Base-by-base conservation (phyloP, 1,140 invertebrate species). In the Tetragnatha versicolor region DNA sequence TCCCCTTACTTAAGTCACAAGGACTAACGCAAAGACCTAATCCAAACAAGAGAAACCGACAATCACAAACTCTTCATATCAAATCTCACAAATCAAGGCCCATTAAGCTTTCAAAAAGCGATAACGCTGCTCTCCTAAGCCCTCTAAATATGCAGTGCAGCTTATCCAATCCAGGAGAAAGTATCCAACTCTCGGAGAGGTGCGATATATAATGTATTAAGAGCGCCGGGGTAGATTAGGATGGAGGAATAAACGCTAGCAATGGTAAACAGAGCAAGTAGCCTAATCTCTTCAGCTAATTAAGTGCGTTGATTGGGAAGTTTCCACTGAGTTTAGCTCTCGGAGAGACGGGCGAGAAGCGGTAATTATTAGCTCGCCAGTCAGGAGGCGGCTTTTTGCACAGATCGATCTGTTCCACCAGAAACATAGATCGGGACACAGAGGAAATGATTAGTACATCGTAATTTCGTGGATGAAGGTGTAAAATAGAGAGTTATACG, bases 51-150 rank as follows among this genome's bases (percentile, higher is more conserved):
- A 31, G 27, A 25, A 37, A 22, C 37, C 37, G 20, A 49, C 25
- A 68, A 68, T 47, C 49, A 39, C 51, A 58, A 58, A 49, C n/a
- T 58, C 29, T 72, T 58, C 55, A 58, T 60, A 37, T 31, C 37
- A 58, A 61, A 61, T 73, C 39, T 66, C 63, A 47, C 25, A 42
- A 61, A 73, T 72, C 68, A 58, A 72, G 49, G 53, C 37, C 53
- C 39, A 61, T 61, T 73, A 73, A 73, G 70, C 70, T 58, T 73
- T 73, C 70, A 73, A 73, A 73, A 73, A 73, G 70, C 70, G 70
- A 73, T 73, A 73, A 73, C 37, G 39, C n/a, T n/a, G 39, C 35
- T 27, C 55, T 73, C 55, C 22, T 73, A 73, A 61, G 37, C 42
- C 29, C 70, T 49, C 55, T 73, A 61, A 60, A 60, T 73, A 61